Conservation (phyloP, 2,888 invertebrate species). For the Lasioglossum marginatum region DNA sequence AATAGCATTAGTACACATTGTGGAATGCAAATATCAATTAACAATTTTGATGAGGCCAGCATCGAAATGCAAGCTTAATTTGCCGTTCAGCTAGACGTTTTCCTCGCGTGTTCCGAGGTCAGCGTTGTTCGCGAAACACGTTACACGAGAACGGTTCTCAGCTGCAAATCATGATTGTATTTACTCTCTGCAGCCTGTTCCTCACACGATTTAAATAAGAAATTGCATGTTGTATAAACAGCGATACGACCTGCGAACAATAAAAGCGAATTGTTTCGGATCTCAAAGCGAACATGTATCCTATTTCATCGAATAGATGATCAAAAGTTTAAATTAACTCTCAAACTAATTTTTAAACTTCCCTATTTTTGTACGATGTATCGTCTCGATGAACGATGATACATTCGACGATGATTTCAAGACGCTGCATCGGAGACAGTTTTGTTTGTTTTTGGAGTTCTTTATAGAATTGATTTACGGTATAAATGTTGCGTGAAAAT, state of each 20-base stretch:
- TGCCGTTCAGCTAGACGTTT: slow-evolving; percentile 19
- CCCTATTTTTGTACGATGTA: slow-evolving; percentile 15
- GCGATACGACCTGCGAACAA: neutral
- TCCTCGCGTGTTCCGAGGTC: slow-evolving; percentile 48
- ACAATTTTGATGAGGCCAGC: slow-evolving; percentile 32
- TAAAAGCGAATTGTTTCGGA: neutral
- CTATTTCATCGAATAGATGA: neutral
- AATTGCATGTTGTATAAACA: slow-evolving; percentile 6
- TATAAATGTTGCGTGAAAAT: slow-evolving; percentile 42
- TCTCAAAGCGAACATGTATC: neutral
- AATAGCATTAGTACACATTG: slow-evolving; percentile 24
- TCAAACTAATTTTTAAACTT: neutral
- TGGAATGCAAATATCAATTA: slow-evolving; percentile 23
- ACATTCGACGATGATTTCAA: slow-evolving; percentile 32
- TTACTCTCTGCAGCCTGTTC: neutral
- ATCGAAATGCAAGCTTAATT: slow-evolving; percentile 29
- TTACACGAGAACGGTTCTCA: slow-evolving; percentile 20
- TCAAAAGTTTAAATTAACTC: neutral
- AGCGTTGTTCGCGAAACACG: slow-evolving; percentile 12
- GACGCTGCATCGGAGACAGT: neutral
- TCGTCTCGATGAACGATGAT: slow-evolving; percentile 6
- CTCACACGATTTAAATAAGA: slow-evolving; percentile 29
- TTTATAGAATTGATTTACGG: slow-evolving; percentile 12
- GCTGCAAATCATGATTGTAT: slow-evolving; percentile 28
- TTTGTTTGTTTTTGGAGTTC: slow-evolving; percentile 35